A percentile compares a stretch with the other conserved stretches of the same genome.
Evolutionary conservation across 1,140 invertebrate species (phyloP).

Genomic region (Drosophila pruinosa): DNA sequence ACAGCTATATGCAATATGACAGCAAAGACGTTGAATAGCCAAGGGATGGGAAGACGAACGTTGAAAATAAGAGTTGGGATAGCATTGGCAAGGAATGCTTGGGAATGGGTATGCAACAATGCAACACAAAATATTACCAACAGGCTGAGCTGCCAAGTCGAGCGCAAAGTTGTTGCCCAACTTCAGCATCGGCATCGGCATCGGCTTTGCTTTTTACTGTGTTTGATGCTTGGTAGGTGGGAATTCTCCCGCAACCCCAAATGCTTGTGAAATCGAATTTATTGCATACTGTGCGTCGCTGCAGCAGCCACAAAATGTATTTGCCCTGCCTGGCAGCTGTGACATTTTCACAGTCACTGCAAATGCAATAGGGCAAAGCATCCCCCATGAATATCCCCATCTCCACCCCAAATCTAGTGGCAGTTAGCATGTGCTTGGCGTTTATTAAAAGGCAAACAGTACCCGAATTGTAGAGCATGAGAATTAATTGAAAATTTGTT

Average conservation of each 20-base stretch:
- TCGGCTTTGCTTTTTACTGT: constrained; percentile 26
- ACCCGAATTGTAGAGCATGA: constrained; percentile 35
- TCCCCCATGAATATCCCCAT: neutral
- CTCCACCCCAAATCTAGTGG: too few species aligned
- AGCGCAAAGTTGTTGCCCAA: constrained; percentile 49
- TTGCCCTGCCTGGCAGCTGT: constrained; percentile 62
- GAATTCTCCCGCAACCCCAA: neutral
- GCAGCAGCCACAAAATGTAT: constrained; percentile 69
- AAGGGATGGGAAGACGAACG: neutral
- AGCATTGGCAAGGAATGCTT: neutral
- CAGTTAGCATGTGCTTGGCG: constrained; percentile 64
- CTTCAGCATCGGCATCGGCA: constrained; percentile 10
- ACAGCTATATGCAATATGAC: constrained; percentile 23
- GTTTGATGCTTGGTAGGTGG: constrained; percentile 54
- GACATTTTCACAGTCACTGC: constrained; percentile 52
- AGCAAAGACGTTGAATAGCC: neutral
- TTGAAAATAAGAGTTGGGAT: neutral
- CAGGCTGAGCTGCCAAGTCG: constrained; percentile 53
- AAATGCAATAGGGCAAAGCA: neutral
- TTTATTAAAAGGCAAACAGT: constrained; percentile 67
- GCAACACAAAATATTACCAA: constrained; percentile 68
- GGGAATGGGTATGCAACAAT: constrained; percentile 44
- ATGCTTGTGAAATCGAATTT: constrained; percentile 66
- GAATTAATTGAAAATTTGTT: constrained; percentile 76
- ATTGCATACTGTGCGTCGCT: constrained; percentile 69